Base-by-base conservation (phyloP, 2,797 vertebrate genomes). In the Liparis tanakae region DNA sequence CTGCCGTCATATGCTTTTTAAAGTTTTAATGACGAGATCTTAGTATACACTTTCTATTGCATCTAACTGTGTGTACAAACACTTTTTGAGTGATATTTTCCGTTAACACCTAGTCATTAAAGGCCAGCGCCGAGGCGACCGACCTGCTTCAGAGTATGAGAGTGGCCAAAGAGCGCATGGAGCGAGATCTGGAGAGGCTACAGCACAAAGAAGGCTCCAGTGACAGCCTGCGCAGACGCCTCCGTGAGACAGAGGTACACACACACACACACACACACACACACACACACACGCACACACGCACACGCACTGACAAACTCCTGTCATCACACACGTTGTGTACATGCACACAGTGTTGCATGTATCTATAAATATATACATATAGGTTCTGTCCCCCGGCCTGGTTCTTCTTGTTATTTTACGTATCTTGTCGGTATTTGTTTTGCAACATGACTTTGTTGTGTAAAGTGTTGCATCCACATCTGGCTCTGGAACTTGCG, bases 111-210 rank as follows among this genome's bases (percentile, higher is more conserved):
- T 1, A 99, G 97, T 96, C 97, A 0, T 89, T 96, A 44, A 99
- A 97, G 90, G 96, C 96, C 53, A 98, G 96, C 78, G 57, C 82
- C 2, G 98, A 99, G 85, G 97, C 97, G 22, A 96, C 97, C 0
- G 98, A 99, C 82, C 95, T 96, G 50, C 95, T 99, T 69, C 97
- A 99, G 91, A 96, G 93, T 30, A 96, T 99, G 79, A 96, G 95
- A 64, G 89, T 96, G 88, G 94, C 96, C 17, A 99, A 99, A 88
- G 98, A 99, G 48, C 93, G 94, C 0, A 78, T 94, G 74, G 98
- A 99, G 89, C 94, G 96, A 20, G 97, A 99, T 64, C 59, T 99
- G 70, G 97, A 99, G 92, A 95, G 96, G 81, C 93, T 99, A 41
- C 97, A 97, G 88, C 96, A 95, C 83, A 93, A 96, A 7, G 97